Base-by-base conservation (phyloP, 2,113 vertebrate species). In the Plecturocebus donacophilus region DNA sequence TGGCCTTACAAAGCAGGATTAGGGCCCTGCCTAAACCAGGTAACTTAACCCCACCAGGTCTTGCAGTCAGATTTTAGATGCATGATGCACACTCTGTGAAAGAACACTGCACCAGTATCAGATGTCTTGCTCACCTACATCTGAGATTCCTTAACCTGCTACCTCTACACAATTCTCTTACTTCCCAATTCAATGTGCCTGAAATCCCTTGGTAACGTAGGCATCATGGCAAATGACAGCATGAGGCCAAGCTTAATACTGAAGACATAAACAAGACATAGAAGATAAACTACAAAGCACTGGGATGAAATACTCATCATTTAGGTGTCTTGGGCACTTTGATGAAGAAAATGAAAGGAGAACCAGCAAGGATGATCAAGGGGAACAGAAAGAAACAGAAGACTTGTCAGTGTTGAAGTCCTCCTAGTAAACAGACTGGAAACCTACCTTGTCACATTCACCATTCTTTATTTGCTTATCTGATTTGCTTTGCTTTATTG, bases 361-460 rank as follows among this genome's bases (percentile, higher is more conserved):
- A 91, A 56, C 40, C 61, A 52, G 27, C 32, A 52, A 66, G 23
- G 14, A 85, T 35, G 77, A 90, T 8, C 6, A 12, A 84, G 38
- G 40, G 40, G 42, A 80, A 86, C 61, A 77, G 6, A 27, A 73
- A 52, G 47, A 40, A 86, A 77, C 9, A 3, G 42, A 56, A 86
- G 85, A 27, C 20, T 0, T 1, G 19, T 45, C 38, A 2, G 76
- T 11, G 58, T 47, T 17, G 8, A 5, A 12, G 66, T 45, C 30
- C 4, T 73, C 75, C 20, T 3, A 27, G 73, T 21, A 45, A 45
- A 87, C 0, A 27, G 49, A 14, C 56, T 17, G 30, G 80, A 93
- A 87, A 82, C 97, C 98, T 98, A 99, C 99, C 99, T 99, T 99
- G 98, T 99, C 99, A 98, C 99, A 99, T 94, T 99, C 99, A 40